These are phyloP conservation scores for Marronus borbonicus DNA, from an alignment of 2,888 invertebrate genomes.

Conservation along the genomic window DNA sequence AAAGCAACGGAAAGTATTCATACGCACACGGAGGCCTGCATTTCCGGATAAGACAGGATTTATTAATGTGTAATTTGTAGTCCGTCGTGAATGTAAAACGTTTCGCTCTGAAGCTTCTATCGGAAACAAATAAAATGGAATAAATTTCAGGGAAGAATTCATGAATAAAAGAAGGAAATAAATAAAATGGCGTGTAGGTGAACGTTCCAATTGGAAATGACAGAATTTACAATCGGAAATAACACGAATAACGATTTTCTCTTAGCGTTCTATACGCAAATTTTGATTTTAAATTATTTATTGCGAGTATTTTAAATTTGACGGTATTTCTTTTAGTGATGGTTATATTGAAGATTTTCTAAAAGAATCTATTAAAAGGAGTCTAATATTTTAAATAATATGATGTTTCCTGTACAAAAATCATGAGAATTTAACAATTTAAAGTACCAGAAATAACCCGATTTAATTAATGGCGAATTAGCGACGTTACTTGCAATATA, in stretches of 20 bases:
- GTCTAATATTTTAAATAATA: too few relatives aligned
- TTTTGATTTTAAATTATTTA: constrained; percentile 12
- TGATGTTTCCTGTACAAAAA: too few relatives aligned
- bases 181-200: constrained; percentile 30
- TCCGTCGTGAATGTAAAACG: constrained; percentile 37
- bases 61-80: constrained; percentile 34
- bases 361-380: too few relatives aligned
- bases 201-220: constrained; percentile 23
- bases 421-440: too few relatives aligned
- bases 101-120: constrained; percentile 13
- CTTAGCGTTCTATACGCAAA: background rate
- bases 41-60: constrained; percentile 24
- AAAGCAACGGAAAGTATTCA: background rate
- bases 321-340: too few relatives aligned
- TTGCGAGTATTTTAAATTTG: background rate
- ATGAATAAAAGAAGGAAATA: constrained; percentile 39
- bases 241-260: constrained; percentile 18
- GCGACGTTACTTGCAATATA: too few relatives aligned
- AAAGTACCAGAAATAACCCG: too few relatives aligned
- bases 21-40: background rate
- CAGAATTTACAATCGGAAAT: constrained; percentile 28
- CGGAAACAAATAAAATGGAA: constrained; percentile 41
- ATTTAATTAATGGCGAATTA: too few relatives aligned
- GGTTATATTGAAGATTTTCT: too few relatives aligned
- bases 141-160: constrained; percentile 27